phyloP scores from a whole-genome alignment of 2,797 vertebrate genomes.

The Pipistrellus nathusii region DNA sequence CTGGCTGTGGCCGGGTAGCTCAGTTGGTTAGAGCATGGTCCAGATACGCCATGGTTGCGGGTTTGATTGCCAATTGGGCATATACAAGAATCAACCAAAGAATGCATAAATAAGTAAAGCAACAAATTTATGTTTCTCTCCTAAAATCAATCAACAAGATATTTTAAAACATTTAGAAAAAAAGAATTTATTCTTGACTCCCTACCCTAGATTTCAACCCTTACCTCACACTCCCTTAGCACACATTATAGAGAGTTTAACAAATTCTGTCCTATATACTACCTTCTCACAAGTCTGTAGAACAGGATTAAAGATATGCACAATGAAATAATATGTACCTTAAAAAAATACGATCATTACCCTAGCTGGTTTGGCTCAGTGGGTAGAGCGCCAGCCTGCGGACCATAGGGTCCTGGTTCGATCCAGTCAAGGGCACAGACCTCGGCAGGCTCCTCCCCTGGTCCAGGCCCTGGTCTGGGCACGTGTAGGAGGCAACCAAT shows the following conservation, averaged over 20 bases:
- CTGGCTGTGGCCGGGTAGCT: background rate
- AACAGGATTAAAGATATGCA: slow-evolving; percentile 30
- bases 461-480: too few relatives aligned
- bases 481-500: too few relatives aligned
- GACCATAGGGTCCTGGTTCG: too few relatives aligned
- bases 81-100: background rate
- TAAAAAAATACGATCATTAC: slow-evolving; percentile 30
- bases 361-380: background rate
- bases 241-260: slow-evolving; percentile 32
- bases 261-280: background rate
- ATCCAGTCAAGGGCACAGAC: too few relatives aligned
- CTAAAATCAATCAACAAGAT: background rate
- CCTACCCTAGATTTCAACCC: slow-evolving; percentile 8
- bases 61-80: background rate
- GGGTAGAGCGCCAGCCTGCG: too few relatives aligned
- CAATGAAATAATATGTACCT: background rate
- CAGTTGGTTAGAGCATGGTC: background rate
- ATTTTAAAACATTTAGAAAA: background rate
- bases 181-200: slow-evolving; percentile 24
- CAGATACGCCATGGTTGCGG: background rate
- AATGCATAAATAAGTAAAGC: background rate
- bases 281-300: background rate
- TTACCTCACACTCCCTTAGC: background rate
- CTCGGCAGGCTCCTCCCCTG: too few relatives aligned
- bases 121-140: background rate